These are phyloP conservation scores for Eupeodes corollae DNA, from an alignment of 1,140 invertebrate genomes.

Conservation along the genomic window DNA sequence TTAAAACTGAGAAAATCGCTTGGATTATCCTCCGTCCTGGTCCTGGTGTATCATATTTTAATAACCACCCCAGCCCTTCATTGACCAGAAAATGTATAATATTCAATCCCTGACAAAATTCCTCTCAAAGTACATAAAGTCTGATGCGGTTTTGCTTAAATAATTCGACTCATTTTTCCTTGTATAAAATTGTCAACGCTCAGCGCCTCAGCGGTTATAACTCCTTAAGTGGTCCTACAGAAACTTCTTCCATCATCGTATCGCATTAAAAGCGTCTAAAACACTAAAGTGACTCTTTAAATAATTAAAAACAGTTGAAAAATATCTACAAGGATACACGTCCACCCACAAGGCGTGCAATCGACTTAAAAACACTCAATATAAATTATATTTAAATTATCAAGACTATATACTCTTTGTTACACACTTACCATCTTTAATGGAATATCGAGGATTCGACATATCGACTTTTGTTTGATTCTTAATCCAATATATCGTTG, in stretches of 20 bases:
- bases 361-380: no score
- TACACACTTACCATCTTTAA: conserved; percentile 63
- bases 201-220: not conserved
- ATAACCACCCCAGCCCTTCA: no score
- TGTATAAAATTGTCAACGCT: not conserved
- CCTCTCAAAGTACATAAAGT: not conserved
- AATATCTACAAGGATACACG: no score
- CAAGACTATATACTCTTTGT: not conserved
- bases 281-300: no score
- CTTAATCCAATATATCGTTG: conserved; percentile 84
- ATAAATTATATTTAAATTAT: not conserved
- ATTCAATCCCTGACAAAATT: not conserved
- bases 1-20: no score
- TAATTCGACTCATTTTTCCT: not conserved
- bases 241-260: no score
- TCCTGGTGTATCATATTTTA: no score
- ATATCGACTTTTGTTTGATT: conserved; percentile 82
- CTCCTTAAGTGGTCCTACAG: not conserved
- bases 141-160: not conserved
- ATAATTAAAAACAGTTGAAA: no score
- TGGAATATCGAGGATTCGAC: conserved; percentile 70
- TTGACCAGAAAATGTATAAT: no score
- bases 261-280: no score
- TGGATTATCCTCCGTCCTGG: no score
- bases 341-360: no score